Evolutionary conservation across 2,113 vertebrate genomes (phyloP).

Genomic region (Dascyllus trimaculatus): DNA sequence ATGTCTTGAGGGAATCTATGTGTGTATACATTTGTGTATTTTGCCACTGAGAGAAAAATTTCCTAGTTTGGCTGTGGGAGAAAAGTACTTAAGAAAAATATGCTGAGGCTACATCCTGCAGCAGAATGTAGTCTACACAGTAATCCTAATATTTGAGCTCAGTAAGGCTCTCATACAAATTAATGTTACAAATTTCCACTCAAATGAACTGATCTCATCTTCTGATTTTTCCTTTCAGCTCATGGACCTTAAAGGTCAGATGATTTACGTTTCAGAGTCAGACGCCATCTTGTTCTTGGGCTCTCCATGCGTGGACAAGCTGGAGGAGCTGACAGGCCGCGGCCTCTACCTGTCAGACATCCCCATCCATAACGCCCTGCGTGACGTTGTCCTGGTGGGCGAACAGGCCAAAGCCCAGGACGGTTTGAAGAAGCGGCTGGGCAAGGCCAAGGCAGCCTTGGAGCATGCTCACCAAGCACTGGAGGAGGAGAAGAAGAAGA

Average conservation of each 20-base stretch:
- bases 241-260: constrained; percentile 99
- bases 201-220: constrained; percentile 5
- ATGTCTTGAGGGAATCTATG: neutral
- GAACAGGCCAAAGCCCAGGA: constrained; percentile 98
- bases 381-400: constrained; percentile 96
- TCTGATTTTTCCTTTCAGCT: constrained; percentile 82
- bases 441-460: constrained; percentile 95
- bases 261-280: constrained; percentile 97
- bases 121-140: neutral
- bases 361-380: constrained; percentile 95
- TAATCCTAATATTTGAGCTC: neutral
- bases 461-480: constrained; percentile 95
- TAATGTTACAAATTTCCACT: neutral
- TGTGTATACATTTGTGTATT: constrained; percentile 8
- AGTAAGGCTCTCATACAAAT: neutral
- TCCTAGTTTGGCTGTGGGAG: neutral
- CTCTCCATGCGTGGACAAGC: constrained; percentile 95
- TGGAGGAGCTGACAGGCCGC: constrained; percentile 96
- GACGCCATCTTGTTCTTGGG: constrained; percentile 94
- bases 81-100: neutral
- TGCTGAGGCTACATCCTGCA: neutral
- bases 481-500: constrained; percentile 98
- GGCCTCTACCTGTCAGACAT: constrained; percentile 98
- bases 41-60: neutral
- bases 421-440: constrained; percentile 95